phyloP scores from a whole-genome alignment of 2,888 invertebrate genomes.

The Harpalus rufipes region DNA sequence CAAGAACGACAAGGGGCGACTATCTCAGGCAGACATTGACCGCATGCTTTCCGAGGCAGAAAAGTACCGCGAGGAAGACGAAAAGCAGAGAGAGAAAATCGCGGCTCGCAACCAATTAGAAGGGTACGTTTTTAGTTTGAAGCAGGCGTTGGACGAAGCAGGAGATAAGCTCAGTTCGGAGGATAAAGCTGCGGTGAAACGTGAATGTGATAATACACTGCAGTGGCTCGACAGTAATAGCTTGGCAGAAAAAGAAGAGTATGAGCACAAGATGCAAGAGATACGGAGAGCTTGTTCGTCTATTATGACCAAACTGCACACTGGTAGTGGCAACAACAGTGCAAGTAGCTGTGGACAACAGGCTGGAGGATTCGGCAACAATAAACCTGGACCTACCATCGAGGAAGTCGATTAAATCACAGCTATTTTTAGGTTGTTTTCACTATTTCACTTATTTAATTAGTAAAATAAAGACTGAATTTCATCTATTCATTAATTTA shows the following conservation, averaged over 20 bases:
- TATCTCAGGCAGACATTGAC: slow-evolving; percentile 90
- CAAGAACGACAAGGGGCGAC: slow-evolving; percentile 89
- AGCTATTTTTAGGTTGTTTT: background rate
- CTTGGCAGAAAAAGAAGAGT: slow-evolving; percentile 84
- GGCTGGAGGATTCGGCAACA: slow-evolving; percentile 19
- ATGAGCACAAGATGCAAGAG: slow-evolving; percentile 81
- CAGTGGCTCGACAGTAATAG: slow-evolving; percentile 85
- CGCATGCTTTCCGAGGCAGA: slow-evolving; percentile 88
- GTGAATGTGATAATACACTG: slow-evolving; percentile 80
- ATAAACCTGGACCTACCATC: slow-evolving; percentile 23
- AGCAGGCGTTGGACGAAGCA: slow-evolving; percentile 83
- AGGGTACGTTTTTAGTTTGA: slow-evolving; percentile 83
- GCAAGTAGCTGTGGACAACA: slow-evolving; percentile 20
- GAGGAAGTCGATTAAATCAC: slow-evolving; percentile 48
- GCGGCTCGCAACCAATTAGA: slow-evolving; percentile 86
- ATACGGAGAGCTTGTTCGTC: slow-evolving; percentile 77
- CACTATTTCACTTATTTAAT: background rate
- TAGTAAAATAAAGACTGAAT: background rate
- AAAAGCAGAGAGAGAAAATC: slow-evolving; percentile 83
- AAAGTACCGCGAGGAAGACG: slow-evolving; percentile 85
- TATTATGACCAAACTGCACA: slow-evolving; percentile 81
- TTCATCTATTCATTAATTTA: too few relatives aligned
- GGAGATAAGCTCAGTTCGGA: slow-evolving; percentile 81
- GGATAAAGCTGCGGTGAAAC: slow-evolving; percentile 81
- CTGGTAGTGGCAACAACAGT: slow-evolving; percentile 66